Evolutionary conservation across 2,797 vertebrate genomes (phyloP).

Genomic region (Australoheros facetus): DNA sequence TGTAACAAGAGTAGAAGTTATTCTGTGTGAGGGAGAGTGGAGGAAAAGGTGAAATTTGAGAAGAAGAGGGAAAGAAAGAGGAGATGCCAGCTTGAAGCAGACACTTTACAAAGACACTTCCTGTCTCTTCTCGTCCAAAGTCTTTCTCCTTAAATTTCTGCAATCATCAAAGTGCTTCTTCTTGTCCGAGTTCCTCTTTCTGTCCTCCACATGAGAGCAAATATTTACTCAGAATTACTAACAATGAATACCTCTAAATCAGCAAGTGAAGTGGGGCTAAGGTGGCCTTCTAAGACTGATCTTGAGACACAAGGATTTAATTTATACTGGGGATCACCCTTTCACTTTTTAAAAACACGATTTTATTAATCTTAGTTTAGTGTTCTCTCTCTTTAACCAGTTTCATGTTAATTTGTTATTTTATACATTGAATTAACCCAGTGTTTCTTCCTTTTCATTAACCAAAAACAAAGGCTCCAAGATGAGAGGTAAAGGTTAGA

Average conservation of each 20-base stretch:
- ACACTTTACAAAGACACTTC: constrained; percentile 36
- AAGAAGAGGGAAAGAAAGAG: constrained; percentile 31
- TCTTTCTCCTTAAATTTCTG: constrained; percentile 4
- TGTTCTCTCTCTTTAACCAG: neutral
- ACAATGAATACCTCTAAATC: constrained; percentile 17
- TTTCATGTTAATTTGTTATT: neutral
- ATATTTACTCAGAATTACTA: constrained; percentile 47
- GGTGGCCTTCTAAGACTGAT: neutral
- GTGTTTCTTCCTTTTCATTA: neutral
- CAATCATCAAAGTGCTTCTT: neutral
- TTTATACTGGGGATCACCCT: neutral
- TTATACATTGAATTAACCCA: neutral
- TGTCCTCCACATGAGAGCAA: constrained; percentile 28
- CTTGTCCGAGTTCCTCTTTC: neutral
- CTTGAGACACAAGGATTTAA: neutral
- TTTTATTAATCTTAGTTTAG: neutral
- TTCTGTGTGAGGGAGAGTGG: constrained; percentile 49
- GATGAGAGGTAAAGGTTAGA: neutral
- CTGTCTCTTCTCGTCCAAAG: neutral
- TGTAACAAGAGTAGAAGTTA: constrained; percentile 56
- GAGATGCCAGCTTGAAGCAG: constrained; percentile 38
- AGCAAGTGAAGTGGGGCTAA: neutral
- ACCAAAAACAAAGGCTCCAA: neutral
- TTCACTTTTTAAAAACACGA: neutral
- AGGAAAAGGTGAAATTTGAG: constrained; percentile 62